Evolutionary conservation across 2,113 vertebrate genomes (phyloP).

Genomic region (Myodes glareolus): DNA sequence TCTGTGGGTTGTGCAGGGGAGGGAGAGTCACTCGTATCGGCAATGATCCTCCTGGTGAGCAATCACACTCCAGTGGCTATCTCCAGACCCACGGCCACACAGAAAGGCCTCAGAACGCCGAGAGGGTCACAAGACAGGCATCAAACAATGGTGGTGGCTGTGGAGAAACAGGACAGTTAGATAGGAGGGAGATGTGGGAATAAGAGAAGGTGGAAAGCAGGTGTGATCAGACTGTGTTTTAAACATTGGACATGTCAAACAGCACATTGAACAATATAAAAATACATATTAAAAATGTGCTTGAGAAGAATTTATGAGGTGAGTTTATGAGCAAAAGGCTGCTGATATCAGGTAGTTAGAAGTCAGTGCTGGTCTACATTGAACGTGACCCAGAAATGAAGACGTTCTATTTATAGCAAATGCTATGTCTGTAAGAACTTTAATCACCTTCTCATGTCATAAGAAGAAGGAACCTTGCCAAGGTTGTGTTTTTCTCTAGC

Average conservation of each 20-base stretch:
- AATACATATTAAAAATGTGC: neutral
- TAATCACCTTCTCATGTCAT: neutral
- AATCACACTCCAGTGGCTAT: neutral
- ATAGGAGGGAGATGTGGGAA: neutral
- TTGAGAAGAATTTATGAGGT: neutral
- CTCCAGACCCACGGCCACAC: neutral
- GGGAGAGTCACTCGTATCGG: neutral
- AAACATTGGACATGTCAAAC: neutral
- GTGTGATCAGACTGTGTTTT: neutral
- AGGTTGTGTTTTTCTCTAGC: neutral
- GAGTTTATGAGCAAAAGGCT: no score
- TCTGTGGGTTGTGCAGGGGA: neutral
- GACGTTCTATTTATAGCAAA: neutral
- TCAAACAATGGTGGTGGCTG: neutral
- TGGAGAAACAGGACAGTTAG: neutral
- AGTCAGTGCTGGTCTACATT: neutral
- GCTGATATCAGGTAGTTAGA: neutral
- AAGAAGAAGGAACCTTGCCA: rapidly evolving
- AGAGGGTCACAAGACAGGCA: neutral
- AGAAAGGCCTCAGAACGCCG: neutral
- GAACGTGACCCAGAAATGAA: neutral
- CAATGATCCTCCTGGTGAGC: neutral
- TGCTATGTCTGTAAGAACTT: no score
- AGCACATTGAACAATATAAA: neutral
- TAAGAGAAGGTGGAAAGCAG: neutral